Percentiles rank a stretch among this genome's conserved stretches.
These are phyloP conservation scores for Ophion slaviceki DNA, from an alignment of 2,888 invertebrate species.

Conservation along the genomic window DNA sequence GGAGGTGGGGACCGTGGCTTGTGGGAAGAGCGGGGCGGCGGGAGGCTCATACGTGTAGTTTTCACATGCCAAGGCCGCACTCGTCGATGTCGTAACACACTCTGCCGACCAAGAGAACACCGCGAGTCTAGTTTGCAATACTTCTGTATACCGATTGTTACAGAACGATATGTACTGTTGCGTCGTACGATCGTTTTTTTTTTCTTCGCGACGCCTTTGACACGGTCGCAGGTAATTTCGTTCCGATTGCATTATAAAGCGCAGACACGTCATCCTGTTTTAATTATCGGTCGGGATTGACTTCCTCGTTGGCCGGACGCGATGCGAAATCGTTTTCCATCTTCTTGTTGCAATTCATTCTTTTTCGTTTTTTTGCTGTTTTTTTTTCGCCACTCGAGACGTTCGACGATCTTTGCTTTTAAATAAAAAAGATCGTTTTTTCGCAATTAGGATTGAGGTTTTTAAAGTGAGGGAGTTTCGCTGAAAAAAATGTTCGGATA, in stretches of 20 bases:
- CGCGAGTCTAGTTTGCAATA: conserved; percentile 11
- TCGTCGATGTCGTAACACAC: conserved; percentile 60
- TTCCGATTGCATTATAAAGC: conserved; percentile 26
- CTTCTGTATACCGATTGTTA: conserved; percentile 30
- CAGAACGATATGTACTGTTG: conserved; percentile 45
- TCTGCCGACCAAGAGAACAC: conserved; percentile 10
- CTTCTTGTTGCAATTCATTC: too few species aligned
- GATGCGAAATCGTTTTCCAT: too few species aligned
- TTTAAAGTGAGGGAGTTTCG: too few species aligned
- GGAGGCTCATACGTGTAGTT: conserved; percentile 59
- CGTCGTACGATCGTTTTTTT: conserved; percentile 34
- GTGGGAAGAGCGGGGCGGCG: neutral
- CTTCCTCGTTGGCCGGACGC: too few species aligned
- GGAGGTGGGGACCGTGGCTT: neutral
- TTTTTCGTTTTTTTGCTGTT: too few species aligned
- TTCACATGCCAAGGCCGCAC: conserved; percentile 62
- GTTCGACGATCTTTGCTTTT: too few species aligned
- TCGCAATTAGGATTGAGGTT: too few species aligned
- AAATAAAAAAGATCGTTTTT: too few species aligned
- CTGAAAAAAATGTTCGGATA: too few species aligned
- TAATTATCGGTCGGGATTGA: conserved; percentile 10
- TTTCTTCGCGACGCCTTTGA: conserved; percentile 41
- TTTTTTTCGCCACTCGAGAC: too few species aligned
- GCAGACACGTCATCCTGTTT: conserved; percentile 14
- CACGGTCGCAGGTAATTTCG: conserved; percentile 48